These are phyloP conservation scores for Timema podura DNA, from an alignment of 2,888 invertebrate species.

Conservation along the genomic window DNA sequence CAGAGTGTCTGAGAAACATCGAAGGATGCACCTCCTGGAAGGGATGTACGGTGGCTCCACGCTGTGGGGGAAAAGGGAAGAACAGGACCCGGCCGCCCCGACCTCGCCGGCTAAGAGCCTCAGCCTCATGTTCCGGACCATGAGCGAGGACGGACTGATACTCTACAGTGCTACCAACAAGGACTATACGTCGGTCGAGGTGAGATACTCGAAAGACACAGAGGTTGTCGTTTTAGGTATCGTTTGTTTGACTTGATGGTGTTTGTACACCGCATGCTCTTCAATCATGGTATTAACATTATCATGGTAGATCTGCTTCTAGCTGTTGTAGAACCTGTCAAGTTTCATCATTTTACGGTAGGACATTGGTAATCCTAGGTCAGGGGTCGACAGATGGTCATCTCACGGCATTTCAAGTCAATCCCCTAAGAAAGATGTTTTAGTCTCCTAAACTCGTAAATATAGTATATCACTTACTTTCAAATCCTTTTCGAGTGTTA, in stretches of 20 bases:
- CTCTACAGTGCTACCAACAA: slow-evolving; percentile 83
- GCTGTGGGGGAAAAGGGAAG: slow-evolving; percentile 53
- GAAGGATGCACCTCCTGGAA: slow-evolving; percentile 81
- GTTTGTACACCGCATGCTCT: slow-evolving; percentile 5
- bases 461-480: no score
- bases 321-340: background rate
- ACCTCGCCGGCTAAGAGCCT: slow-evolving; percentile 62
- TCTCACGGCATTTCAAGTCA: no score
- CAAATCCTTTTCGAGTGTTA: no score
- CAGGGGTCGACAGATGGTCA: no score
- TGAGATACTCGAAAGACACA: slow-evolving; percentile 35
- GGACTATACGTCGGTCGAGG: slow-evolving; percentile 79
- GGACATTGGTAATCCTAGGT: no score
- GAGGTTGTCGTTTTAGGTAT: no score
- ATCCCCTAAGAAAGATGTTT: no score
- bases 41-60: slow-evolving; percentile 70
- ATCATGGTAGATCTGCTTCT: background rate
- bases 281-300: background rate
- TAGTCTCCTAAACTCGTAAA: no score
- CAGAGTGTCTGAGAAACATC: slow-evolving; percentile 70
- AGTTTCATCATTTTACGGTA: background rate
- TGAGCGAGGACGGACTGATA: slow-evolving; percentile 72
- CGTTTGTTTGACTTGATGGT: no score
- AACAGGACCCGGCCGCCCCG: background rate
- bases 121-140: slow-evolving; percentile 77